Evolutionary conservation across 2,888 invertebrate genomes (phyloP).

Genomic region (Erpobdella octoculata): DNA sequence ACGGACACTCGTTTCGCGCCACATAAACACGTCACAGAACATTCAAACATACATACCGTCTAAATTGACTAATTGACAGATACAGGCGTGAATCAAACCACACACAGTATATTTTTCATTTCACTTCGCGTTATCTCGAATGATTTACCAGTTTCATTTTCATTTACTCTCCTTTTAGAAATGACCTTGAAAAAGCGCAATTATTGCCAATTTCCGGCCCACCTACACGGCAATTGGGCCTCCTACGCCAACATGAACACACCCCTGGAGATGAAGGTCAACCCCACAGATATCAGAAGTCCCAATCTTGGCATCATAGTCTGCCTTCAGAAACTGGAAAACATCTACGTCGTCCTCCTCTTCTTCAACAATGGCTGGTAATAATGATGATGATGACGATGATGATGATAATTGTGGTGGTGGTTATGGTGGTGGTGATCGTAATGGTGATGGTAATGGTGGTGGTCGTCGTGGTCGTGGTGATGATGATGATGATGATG

Average conservation of each 20-base stretch:
- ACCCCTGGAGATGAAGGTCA: neutral
- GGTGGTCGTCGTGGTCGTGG: neutral
- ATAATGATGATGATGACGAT: neutral
- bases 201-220: neutral
- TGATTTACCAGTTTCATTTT: no score
- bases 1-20: no score
- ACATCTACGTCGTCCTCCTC: neutral
- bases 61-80: no score
- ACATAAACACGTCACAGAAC: no score
- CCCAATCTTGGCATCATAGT: neutral
- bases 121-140: no score
- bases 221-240: neutral
- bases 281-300: neutral
- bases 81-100: no score
- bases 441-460: neutral
- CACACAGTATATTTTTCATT: no score
- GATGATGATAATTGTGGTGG: neutral
- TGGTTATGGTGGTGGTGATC: neutral
- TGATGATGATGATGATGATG: neutral
- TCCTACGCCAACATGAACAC: neutral
- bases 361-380: conserved; percentile 7
- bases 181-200: no score
- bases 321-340: neutral
- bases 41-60: no score
- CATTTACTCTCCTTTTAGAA: no score